Conservation (phyloP, 2,797 vertebrate species). For the Pelochelys cantorii region DNA sequence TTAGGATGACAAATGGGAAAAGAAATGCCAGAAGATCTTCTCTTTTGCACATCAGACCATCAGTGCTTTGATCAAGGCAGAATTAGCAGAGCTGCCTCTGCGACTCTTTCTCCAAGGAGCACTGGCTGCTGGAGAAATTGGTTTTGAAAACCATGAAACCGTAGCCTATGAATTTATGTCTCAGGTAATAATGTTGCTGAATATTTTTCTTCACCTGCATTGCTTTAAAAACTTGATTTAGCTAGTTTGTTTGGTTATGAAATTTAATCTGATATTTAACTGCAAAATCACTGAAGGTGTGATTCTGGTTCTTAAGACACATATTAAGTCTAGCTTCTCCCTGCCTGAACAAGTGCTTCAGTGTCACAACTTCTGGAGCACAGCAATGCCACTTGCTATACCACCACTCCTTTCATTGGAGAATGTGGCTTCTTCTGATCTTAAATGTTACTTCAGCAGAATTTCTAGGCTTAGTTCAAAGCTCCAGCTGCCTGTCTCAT, state of each 20-base stretch:
- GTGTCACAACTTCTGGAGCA: not conserved
- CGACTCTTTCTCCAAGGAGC: slow-evolving; percentile 98
- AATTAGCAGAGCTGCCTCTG: slow-evolving; percentile 95
- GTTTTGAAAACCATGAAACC: slow-evolving; percentile 98
- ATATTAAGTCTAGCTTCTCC: not conserved
- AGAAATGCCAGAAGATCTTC: slow-evolving; percentile 99
- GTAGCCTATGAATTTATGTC: slow-evolving; percentile 99
- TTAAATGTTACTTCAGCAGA: not conserved
- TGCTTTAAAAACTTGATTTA: not conserved
- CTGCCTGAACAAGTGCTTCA: not conserved
- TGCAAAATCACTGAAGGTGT: not conserved
- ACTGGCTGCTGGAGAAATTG: slow-evolving; percentile 95
- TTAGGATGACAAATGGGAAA: slow-evolving; percentile 99
- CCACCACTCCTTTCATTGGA: not conserved
- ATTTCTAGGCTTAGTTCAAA: not conserved
- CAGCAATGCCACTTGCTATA: not conserved
- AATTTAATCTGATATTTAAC: not conserved
- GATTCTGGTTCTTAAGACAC: not conserved
- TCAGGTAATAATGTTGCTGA: slow-evolving; percentile 83
- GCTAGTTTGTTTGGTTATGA: not conserved
- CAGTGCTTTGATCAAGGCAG: slow-evolving; percentile 97
- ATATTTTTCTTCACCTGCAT: not conserved
- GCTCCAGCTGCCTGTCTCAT: not conserved
- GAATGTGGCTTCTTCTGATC: not conserved
- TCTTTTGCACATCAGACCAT: slow-evolving; percentile 99